A percentile compares a stretch with the other conserved stretches of the same genome.
These are phyloP conservation scores for Macroglossus sobrinus DNA, from an alignment of 2,113 vertebrate genomes.

Conservation along the genomic window DNA sequence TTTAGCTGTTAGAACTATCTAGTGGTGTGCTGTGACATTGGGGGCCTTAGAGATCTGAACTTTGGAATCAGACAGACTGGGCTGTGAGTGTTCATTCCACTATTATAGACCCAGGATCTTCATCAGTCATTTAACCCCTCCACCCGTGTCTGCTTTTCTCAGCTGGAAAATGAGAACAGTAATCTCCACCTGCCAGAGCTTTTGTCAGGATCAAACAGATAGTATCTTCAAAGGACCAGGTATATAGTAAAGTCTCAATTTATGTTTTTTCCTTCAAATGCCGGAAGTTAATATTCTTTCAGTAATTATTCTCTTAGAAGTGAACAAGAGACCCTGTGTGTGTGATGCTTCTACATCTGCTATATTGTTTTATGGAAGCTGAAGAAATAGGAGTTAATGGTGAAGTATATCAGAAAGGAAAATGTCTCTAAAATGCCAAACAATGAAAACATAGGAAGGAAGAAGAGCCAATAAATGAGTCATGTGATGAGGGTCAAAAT, in stretches of 20 bases:
- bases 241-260: background rate
- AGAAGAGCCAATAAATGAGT: background rate
- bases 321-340: background rate
- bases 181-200: background rate
- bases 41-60: background rate
- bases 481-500: background rate
- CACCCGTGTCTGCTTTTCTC: background rate
- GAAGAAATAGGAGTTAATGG: background rate
- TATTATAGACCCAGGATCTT: background rate
- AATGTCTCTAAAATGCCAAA: background rate
- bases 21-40: background rate
- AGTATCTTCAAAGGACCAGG: background rate
- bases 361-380: background rate
- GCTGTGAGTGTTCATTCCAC: background rate
- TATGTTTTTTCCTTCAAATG: background rate
- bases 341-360: background rate
- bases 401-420: background rate
- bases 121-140: background rate
- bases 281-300: background rate
- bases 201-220: background rate
- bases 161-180: background rate
- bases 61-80: background rate
- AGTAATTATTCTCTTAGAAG: background rate
- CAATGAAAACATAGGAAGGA: background rate
- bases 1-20: background rate